Evolutionary conservation across 1,140 invertebrate species (phyloP), one percentile per base, ranked within the genome.

Genomic region (Odontomachus brunneus): DNA sequence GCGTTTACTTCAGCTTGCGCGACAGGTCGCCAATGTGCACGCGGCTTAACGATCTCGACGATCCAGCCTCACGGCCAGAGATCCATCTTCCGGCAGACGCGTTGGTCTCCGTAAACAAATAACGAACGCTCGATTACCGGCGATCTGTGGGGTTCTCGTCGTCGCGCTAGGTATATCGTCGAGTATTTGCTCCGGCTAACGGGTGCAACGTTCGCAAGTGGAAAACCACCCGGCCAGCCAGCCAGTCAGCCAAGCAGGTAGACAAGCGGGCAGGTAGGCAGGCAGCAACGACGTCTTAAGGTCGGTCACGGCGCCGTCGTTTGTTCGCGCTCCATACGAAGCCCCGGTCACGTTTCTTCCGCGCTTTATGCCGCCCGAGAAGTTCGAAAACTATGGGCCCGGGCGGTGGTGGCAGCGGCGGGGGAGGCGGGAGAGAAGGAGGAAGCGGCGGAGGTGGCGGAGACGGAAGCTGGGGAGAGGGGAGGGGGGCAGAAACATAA

Each of bases 281-380:
- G 53, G 63, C 33, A 75, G 48, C 19, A 26, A 7, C 33, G 38
- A 11, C 38, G 69, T 62, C 53, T 49, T 59, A 59, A 73, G 57
- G 69, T 72, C 26, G 69, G 57, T 72, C 78, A 74, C 57, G 53
- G 38, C 15, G 38, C 29, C 26, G 65, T 76, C 55, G 44, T 60
- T 82, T 62, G 66, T 75, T 65, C 71, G 24, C 24, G 26, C 38
- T 57, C 49, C 76, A 66, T 81, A 83, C 57, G 53, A 55, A 60
- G 76, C 66, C 53, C 82, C 33, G 85, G 85, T 89, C 88, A 89
- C 88, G 88, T 89, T 81, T 85, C 86, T 84, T 84, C 60, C 24
- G 48, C 71, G 69, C 59, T 82, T 74, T 55, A 84, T 60, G 74
- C 65, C 73, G 33, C 75, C 57, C 84, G 49, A 69, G 67, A 87